These are phyloP conservation scores for Aspidiotus destructor DNA, from an alignment of 2,888 invertebrate genomes.

Conservation along the genomic window DNA sequence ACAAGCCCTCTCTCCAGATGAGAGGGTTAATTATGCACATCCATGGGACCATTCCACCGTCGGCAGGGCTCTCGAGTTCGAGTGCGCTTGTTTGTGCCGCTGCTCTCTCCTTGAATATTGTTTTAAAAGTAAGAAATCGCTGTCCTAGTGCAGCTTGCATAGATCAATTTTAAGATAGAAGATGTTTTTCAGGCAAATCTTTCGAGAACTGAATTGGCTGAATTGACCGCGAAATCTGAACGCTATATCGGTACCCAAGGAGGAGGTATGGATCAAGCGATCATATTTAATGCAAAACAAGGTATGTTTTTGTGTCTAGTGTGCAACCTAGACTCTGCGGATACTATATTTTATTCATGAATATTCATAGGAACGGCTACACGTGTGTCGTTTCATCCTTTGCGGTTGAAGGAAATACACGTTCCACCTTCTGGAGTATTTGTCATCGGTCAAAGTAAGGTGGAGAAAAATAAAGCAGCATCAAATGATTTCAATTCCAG, in stretches of 20 bases:
- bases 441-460: constrained; percentile 85
- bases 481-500: constrained; percentile 82
- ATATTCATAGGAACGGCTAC: constrained; percentile 63
- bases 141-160: neutral
- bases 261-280: constrained; percentile 99
- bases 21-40: constrained; percentile 61
- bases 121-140: constrained; percentile 47
- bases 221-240: constrained; percentile 81
- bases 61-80: constrained; percentile 93
- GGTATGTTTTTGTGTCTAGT: constrained; percentile 43
- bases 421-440: constrained; percentile 77
- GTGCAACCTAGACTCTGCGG: neutral
- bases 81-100: constrained; percentile 94
- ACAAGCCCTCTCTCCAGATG: constrained; percentile 39
- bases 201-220: constrained; percentile 60
- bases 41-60: constrained; percentile 79
- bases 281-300: constrained; percentile 78
- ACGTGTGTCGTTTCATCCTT: constrained; percentile 85
- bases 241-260: constrained; percentile 94
- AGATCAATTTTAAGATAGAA: neutral
- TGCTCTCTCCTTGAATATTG: constrained; percentile 64
- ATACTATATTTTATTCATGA: constrained; percentile 29
- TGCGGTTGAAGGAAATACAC: constrained; percentile 62
- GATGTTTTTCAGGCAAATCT: constrained; percentile 40
- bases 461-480: constrained; percentile 87